phyloP scores from a whole-genome alignment of 2,888 invertebrate species.

The Drosophila anomalata region DNA sequence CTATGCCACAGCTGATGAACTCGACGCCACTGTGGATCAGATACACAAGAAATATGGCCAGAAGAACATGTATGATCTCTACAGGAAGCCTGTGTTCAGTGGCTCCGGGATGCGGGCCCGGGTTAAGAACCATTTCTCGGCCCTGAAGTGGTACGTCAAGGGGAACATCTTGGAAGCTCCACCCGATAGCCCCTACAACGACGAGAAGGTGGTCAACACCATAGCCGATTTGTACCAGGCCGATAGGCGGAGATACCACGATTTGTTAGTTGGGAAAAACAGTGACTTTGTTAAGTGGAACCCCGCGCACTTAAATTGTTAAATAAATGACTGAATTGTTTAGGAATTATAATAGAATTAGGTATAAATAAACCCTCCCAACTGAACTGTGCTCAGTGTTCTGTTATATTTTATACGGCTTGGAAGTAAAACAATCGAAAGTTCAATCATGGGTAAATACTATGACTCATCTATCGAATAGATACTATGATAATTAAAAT shows the following conservation, averaged over 20 bases:
- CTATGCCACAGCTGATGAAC: constrained; percentile 12
- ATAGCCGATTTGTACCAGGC: constrained; percentile 27
- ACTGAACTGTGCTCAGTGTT: constrained; percentile 20
- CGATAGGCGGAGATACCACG: constrained; percentile 18
- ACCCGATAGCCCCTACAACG: constrained; percentile 20
- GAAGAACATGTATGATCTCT: constrained; percentile 39
- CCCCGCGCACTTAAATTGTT: not conserved
- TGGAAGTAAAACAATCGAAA: constrained; percentile 1
- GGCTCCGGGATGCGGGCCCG: constrained; percentile 21
- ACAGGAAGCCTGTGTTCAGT: constrained; percentile 26
- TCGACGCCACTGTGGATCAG: constrained; percentile 22
- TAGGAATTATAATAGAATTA: not conserved
- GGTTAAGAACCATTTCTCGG: constrained; percentile 29
- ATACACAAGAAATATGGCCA: constrained; percentile 37
- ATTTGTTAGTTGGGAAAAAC: constrained; percentile 2
- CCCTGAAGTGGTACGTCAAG: constrained; percentile 33
- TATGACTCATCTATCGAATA: constrained; percentile 11
- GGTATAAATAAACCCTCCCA: constrained; percentile 17
- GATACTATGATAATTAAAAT: not conserved
- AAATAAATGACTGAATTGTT: not conserved
- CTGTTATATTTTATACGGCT: not conserved
- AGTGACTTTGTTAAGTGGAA: not conserved
- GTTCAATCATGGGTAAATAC: constrained; percentile 23
- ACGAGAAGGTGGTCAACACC: constrained; percentile 31
- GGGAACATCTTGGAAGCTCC: constrained; percentile 35